Conservation (phyloP, 2,888 invertebrate species). For the Sinhomidia bicolor region DNA sequence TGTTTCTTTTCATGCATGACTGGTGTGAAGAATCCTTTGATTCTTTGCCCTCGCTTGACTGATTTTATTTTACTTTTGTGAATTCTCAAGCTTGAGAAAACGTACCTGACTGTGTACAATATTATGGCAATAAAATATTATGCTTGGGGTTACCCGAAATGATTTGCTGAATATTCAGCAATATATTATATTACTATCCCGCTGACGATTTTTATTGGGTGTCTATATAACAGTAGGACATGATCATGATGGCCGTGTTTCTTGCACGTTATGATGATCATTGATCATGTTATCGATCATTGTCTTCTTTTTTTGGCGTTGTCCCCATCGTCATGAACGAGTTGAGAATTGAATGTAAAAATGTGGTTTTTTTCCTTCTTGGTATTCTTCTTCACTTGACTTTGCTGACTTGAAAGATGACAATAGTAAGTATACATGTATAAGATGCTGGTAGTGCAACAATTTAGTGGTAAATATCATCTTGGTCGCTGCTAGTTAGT, state of each 20-base stretch:
- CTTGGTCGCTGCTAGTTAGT: no score
- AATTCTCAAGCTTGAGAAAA: not conserved
- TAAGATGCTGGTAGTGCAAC: not conserved
- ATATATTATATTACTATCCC: not conserved
- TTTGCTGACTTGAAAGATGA: not conserved
- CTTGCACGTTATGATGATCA: not conserved
- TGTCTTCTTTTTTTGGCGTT: conserved; percentile 16
- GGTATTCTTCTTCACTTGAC: not conserved
- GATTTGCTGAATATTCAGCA: conserved; percentile 24
- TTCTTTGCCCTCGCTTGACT: not conserved
- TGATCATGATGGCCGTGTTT: not conserved
- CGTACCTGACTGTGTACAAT: no score
- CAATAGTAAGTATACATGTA: not conserved
- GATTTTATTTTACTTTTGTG: conserved; percentile 5
- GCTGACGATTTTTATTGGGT: conserved; percentile 5
- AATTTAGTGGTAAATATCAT: not conserved
- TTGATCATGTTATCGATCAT: conserved; percentile 41
- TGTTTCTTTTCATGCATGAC: conserved; percentile 15
- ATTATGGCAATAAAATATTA: not conserved
- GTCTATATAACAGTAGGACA: not conserved
- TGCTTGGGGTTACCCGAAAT: not conserved
- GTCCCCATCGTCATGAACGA: not conserved
- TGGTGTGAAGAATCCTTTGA: conserved; percentile 2
- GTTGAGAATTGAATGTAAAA: conserved; percentile 18
- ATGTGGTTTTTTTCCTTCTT: conserved; percentile 24